These are phyloP conservation scores for Oscheius sp. DNA, from an alignment of 2,888 invertebrate species.

Conservation along the genomic window DNA sequence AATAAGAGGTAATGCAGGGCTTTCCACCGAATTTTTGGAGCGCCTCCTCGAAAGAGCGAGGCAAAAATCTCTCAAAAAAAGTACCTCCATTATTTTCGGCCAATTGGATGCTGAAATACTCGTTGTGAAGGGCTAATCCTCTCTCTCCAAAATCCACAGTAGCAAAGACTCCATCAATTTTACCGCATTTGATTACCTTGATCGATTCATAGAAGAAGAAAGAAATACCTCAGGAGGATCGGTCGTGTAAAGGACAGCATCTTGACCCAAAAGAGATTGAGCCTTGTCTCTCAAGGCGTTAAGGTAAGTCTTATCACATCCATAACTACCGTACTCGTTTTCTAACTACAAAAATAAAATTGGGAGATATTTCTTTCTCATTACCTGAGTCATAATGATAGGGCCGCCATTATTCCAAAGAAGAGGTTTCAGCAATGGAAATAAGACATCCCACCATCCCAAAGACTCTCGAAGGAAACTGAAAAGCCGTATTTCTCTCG, in stretches of 20 bases:
- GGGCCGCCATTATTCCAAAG: conserved; percentile 73
- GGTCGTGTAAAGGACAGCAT: conserved; percentile 79
- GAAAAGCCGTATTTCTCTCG: background rate
- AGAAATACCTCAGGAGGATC: conserved; percentile 25
- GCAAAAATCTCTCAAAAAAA: background rate
- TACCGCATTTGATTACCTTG: conserved; percentile 23
- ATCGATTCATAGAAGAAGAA: background rate
- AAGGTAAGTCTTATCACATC: conserved; percentile 80
- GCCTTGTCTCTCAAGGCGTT: conserved; percentile 78
- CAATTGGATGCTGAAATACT: conserved; percentile 22
- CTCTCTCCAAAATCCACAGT: conserved; percentile 33
- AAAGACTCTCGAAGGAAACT: conserved; percentile 26
- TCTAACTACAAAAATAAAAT: conserved; percentile 67
- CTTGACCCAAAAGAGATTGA: conserved; percentile 75
- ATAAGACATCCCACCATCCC: conserved; percentile 24
- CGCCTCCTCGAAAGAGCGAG: too few relatives aligned
- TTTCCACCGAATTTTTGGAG: too few relatives aligned
- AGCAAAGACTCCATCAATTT: conserved; percentile 28
- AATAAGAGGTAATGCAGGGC: background rate
- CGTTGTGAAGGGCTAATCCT: conserved; percentile 18
- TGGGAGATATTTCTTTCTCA: background rate
- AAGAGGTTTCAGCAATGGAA: conserved; percentile 62
- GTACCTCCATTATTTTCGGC: background rate
- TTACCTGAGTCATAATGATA: conserved; percentile 71
- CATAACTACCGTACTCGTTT: conserved; percentile 78